Conservation (phyloP, 2,113 vertebrate species). For the Eulemur macaco region DNA sequence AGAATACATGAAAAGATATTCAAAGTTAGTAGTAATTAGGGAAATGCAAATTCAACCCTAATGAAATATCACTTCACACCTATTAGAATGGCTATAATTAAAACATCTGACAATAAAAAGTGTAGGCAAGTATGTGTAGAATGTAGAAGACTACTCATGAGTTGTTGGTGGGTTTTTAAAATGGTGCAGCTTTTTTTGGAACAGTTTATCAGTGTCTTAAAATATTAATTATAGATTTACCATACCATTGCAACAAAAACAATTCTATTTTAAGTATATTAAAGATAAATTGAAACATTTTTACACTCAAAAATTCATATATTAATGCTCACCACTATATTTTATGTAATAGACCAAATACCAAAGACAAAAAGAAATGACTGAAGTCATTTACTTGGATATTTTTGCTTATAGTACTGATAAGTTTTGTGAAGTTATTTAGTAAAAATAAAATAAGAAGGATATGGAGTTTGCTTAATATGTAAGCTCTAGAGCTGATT, state of each 20-base stretch:
- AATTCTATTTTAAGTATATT: neutral
- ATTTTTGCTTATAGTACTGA: neutral
- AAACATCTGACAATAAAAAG: neutral
- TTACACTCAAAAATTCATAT: neutral
- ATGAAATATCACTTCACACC: neutral
- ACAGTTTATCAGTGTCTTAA: neutral
- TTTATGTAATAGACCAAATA: neutral
- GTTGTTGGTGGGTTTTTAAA: neutral
- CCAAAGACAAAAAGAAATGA: neutral
- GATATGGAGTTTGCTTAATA: neutral
- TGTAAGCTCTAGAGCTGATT: neutral
- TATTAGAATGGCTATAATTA: neutral
- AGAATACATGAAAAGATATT: neutral
- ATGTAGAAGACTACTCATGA: neutral
- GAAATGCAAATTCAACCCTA: neutral
- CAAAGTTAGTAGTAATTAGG: neutral
- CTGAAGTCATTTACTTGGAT: neutral
- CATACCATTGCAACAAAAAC: neutral
- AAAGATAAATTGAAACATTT: neutral
- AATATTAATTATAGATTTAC: neutral
- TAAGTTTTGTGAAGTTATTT: neutral
- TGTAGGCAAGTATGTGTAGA: neutral
- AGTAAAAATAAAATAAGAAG: neutral
- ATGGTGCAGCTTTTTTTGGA: no score
- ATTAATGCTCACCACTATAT: neutral